phyloP scores from a whole-genome alignment of 2,888 invertebrate genomes.

The Archaeoteleia sp. region DNA sequence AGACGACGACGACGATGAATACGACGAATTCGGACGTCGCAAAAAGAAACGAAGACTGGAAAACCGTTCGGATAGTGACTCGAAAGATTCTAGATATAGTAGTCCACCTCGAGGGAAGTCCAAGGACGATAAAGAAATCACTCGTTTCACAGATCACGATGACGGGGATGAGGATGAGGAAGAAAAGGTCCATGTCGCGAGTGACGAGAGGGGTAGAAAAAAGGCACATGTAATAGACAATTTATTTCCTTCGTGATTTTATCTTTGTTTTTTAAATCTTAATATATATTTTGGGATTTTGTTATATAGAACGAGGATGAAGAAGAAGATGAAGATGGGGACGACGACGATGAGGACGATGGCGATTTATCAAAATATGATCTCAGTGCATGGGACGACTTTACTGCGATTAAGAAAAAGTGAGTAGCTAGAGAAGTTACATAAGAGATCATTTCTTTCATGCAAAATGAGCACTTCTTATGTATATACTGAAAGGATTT shows the following conservation, averaged over 20 bases:
- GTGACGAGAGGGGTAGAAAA: slow-evolving; percentile 37
- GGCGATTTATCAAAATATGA: slow-evolving; percentile 78
- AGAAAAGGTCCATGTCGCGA: slow-evolving; percentile 45
- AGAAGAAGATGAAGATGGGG: slow-evolving; percentile 74
- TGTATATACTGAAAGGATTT: too few species aligned
- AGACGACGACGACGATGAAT: slow-evolving; percentile 93
- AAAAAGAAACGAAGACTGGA: slow-evolving; percentile 79
- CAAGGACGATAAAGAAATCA: slow-evolving; percentile 63
- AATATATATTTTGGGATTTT: slow-evolving; percentile 5
- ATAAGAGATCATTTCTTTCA: too few species aligned
- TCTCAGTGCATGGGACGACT: slow-evolving; percentile 77
- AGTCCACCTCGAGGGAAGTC: slow-evolving; percentile 66
- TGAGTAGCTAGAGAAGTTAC: slow-evolving; percentile 57
- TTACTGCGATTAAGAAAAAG: slow-evolving; percentile 69
- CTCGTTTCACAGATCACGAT: too few species aligned
- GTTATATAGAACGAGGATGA: slow-evolving; percentile 65
- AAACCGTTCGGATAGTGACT: slow-evolving; percentile 73
- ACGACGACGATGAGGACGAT: slow-evolving; percentile 77
- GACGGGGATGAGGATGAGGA: slow-evolving; percentile 46
- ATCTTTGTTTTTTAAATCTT: too few species aligned
- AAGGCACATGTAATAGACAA: slow-evolving; percentile 14
- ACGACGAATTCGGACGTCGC: slow-evolving; percentile 90
- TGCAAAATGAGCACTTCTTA: too few species aligned
- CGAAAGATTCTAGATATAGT: slow-evolving; percentile 69
- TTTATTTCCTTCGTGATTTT: not conserved